Evolutionary conservation across 2,888 invertebrate genomes (phyloP).

Genomic region (Cephus pygmeus): DNA sequence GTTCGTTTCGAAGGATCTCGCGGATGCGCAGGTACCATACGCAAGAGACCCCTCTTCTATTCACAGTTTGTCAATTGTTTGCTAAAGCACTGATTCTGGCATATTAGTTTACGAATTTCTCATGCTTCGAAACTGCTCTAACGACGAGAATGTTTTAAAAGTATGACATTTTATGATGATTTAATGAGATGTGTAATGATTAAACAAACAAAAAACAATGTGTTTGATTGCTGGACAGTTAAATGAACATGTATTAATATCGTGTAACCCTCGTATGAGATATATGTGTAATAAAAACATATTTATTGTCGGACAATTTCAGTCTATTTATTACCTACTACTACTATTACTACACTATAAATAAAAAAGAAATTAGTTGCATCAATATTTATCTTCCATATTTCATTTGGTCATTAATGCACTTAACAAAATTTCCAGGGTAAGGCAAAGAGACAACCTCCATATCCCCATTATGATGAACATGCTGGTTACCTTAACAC

Average conservation of each 20-base stretch:
- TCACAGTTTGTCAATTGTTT: slow-evolving; percentile 26
- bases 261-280: slow-evolving; percentile 66
- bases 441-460: too few species aligned
- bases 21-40: slow-evolving; percentile 29
- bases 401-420: too few species aligned
- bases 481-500: too few species aligned
- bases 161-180: slow-evolving; percentile 47
- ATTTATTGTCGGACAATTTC: slow-evolving; percentile 61
- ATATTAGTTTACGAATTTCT: slow-evolving; percentile 22
- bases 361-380: too few species aligned
- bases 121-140: slow-evolving; percentile 44
- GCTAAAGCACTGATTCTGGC: slow-evolving; percentile 28
- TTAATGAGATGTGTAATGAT: slow-evolving; percentile 53
- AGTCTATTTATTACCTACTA: too few species aligned
- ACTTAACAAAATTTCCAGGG: too few species aligned
- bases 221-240: slow-evolving; percentile 67
- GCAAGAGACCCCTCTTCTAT: slow-evolving; percentile 14
- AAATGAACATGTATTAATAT: slow-evolving; percentile 66
- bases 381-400: too few species aligned
- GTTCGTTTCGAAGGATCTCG: slow-evolving; percentile 18
- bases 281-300: slow-evolving; percentile 67
- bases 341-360: too few species aligned
- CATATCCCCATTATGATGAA: too few species aligned
- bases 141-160: slow-evolving; percentile 40
- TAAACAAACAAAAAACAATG: slow-evolving; percentile 56